phyloP scores from a whole-genome alignment of 2,113 vertebrate species.

The Platichthys stellatus region DNA sequence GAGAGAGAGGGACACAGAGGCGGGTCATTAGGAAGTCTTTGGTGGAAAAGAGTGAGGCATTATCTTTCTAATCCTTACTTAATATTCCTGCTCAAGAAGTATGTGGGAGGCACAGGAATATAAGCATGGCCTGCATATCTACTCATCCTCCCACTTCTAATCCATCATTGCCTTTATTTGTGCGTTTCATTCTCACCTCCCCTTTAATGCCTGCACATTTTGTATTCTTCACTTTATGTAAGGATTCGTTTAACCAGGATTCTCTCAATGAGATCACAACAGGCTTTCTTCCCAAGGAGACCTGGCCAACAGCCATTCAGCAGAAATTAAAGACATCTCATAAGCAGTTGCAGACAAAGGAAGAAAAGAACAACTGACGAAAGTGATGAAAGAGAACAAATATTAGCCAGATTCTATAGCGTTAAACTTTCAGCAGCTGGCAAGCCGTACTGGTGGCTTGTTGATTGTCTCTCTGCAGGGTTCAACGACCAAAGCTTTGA shows the following conservation, averaged over 20 bases:
- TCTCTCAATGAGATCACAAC: not conserved
- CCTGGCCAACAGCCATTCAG: too few species aligned
- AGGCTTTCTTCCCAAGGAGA: not conserved
- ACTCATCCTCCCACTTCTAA: not conserved
- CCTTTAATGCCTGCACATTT: not conserved
- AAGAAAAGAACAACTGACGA: not conserved
- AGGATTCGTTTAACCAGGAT: constrained; percentile 2
- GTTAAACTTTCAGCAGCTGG: constrained; percentile 8
- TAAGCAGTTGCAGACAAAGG: not conserved
- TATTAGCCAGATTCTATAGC: not conserved
- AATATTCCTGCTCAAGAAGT: constrained; percentile 56
- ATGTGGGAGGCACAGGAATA: constrained; percentile 29
- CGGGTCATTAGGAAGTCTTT: constrained; percentile 58
- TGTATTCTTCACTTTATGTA: not conserved
- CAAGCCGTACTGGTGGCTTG: constrained; percentile 20
- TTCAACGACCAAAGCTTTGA: constrained; percentile 1
- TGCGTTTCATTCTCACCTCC: not conserved
- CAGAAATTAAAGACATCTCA: constrained; percentile 4
- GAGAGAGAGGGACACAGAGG: constrained; percentile 31
- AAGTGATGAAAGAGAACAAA: constrained; percentile 14
- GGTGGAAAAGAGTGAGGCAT: constrained; percentile 61
- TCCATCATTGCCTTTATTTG: constrained; percentile 13
- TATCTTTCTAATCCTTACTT: constrained; percentile 66
- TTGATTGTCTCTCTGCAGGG: constrained; percentile 28
- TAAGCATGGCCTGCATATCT: constrained; percentile 1